phyloP scores from a whole-genome alignment of 2,113 vertebrate species.

The Cavia aperea region DNA sequence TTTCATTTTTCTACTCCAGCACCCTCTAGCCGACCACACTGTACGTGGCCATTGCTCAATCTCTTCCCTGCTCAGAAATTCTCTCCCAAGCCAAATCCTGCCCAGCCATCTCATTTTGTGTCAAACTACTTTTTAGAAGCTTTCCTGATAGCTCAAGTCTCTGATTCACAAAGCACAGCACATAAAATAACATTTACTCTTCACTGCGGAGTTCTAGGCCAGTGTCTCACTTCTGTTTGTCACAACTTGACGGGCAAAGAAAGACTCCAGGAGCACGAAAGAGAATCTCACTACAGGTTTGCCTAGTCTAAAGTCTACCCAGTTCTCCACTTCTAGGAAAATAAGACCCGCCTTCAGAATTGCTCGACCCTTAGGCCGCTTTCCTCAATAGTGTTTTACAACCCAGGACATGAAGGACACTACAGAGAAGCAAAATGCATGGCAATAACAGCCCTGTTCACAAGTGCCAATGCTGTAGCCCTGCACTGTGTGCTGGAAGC shows the following conservation, averaged over 20 bases:
- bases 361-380: neutral
- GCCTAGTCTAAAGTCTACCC: neutral
- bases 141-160: neutral
- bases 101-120: neutral
- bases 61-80: too few species aligned
- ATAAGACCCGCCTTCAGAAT: neutral
- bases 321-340: neutral
- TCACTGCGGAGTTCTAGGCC: neutral
- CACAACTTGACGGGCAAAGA: neutral
- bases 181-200: fast-evolving
- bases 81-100: neutral
- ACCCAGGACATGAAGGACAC: conserved; percentile 46
- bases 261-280: neutral
- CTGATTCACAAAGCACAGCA: neutral
- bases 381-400: conserved; percentile 9
- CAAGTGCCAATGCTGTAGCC: neutral
- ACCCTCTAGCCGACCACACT: neutral
- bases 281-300: neutral
- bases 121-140: neutral
- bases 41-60: neutral
- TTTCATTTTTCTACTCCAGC: neutral
- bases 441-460: conserved; percentile 20
- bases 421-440: conserved; percentile 42
- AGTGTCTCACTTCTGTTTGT: neutral
- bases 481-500: neutral